These are phyloP conservation scores for Icerya purchasi DNA, from an alignment of 2,888 invertebrate species.

Conservation along the genomic window DNA sequence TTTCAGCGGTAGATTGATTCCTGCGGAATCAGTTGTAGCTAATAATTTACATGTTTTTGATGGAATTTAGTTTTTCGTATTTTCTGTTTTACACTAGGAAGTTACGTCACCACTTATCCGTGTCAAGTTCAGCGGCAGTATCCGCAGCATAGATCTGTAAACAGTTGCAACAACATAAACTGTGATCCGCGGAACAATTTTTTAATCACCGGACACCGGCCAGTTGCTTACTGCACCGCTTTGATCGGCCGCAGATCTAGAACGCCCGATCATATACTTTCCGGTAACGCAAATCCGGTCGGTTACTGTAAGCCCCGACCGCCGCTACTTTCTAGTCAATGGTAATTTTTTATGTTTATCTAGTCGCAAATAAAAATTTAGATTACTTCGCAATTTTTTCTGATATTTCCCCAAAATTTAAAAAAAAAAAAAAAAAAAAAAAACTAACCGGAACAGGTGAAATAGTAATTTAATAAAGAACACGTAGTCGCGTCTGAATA, in stretches of 20 bases:
- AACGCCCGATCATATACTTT: constrained; percentile 16
- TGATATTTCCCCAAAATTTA: no score
- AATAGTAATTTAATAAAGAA: no score
- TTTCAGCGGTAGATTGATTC: no score
- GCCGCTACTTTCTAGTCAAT: constrained; percentile 15
- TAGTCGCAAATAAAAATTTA: neutral
- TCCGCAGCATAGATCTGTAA: neutral
- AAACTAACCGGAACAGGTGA: no score
- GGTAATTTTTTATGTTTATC: constrained; percentile 5
- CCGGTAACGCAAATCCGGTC: constrained; percentile 16
- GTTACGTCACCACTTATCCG: neutral
- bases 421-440: no score
- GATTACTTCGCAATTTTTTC: neutral
- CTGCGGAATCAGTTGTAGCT: no score
- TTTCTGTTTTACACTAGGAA: neutral
- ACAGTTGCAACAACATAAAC: neutral
- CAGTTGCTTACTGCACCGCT: constrained; percentile 7
- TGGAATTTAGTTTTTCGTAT: no score
- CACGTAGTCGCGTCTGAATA: no score
- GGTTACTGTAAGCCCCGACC: constrained; percentile 16
- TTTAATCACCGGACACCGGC: constrained; percentile 7
- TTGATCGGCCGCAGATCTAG: constrained; percentile 14
- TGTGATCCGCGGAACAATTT: constrained; percentile 2
- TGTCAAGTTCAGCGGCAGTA: constrained; percentile 15
- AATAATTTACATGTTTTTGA: no score